phyloP scores from a whole-genome alignment of 2,113 vertebrate species.

The Tauraco erythrolophus region DNA sequence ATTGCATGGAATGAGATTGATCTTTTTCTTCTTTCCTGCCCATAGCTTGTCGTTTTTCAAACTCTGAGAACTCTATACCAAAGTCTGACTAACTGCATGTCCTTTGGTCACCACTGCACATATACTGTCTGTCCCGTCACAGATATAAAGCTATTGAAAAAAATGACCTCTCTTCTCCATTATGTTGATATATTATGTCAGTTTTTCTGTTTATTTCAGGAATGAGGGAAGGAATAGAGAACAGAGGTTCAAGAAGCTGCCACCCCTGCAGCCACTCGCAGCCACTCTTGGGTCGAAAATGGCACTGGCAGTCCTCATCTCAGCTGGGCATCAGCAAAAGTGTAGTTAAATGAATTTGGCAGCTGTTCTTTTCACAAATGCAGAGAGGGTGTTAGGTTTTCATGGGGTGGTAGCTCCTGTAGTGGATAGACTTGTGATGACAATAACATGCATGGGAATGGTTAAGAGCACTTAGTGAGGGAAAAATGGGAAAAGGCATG shows the following conservation, averaged over 20 bases:
- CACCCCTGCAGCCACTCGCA: accelerated
- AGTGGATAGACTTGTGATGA: neutral
- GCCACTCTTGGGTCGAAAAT: neutral
- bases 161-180: neutral
- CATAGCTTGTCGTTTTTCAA: neutral
- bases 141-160: neutral
- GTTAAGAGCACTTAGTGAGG: neutral
- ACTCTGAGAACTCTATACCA: neutral
- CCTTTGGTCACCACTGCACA: neutral
- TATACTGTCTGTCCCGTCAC: neutral
- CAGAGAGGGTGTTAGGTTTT: neutral
- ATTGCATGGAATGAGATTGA: neutral
- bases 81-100: neutral
- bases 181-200: neutral
- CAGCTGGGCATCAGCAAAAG: neutral
- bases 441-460: accelerated
- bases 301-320: neutral
- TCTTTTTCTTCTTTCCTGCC: neutral
- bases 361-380: neutral
- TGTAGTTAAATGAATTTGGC: neutral
- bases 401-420: neutral
- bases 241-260: neutral
- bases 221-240: neutral
- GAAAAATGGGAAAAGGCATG: neutral
- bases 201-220: neutral